phyloP scores from a whole-genome alignment of 2,888 invertebrate species.

The Xestia rhomboidea region DNA sequence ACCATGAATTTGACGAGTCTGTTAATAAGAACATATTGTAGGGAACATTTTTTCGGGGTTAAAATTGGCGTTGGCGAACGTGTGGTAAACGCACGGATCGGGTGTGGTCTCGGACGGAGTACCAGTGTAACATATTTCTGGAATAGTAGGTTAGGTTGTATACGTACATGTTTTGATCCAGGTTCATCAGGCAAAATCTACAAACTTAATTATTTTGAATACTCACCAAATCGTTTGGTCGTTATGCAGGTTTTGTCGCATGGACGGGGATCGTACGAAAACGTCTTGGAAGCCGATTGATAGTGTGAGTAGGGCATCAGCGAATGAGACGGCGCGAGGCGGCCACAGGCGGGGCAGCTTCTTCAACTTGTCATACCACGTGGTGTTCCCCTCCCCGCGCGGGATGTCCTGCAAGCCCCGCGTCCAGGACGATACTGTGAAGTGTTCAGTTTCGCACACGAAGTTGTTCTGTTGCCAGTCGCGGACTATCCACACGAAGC shows the following conservation, averaged over 20 bases:
- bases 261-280: slow-evolving; percentile 32
- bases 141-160: background rate
- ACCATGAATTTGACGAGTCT: too few relatives aligned
- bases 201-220: background rate
- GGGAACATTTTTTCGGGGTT: too few relatives aligned
- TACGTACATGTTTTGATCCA: background rate
- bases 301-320: slow-evolving; percentile 66
- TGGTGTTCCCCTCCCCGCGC: background rate
- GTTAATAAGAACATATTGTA: too few relatives aligned
- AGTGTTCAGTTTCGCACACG: slow-evolving; percentile 44
- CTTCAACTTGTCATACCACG: background rate
- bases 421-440: slow-evolving; percentile 67
- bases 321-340: slow-evolving; percentile 44
- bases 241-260: slow-evolving; percentile 44
- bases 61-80: background rate
- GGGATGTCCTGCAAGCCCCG: slow-evolving; percentile 40
- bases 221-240: slow-evolving; percentile 40
- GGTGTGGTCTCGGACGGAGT: background rate
- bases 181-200: background rate
- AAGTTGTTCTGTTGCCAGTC: slow-evolving; percentile 68
- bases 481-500: slow-evolving; percentile 77
- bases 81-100: background rate
- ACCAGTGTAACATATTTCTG: background rate
- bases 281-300: slow-evolving; percentile 30
- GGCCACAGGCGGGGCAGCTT: background rate